Evolutionary conservation across 1,140 invertebrate genomes (phyloP).

Genomic region (Drosophila eugracilis): DNA sequence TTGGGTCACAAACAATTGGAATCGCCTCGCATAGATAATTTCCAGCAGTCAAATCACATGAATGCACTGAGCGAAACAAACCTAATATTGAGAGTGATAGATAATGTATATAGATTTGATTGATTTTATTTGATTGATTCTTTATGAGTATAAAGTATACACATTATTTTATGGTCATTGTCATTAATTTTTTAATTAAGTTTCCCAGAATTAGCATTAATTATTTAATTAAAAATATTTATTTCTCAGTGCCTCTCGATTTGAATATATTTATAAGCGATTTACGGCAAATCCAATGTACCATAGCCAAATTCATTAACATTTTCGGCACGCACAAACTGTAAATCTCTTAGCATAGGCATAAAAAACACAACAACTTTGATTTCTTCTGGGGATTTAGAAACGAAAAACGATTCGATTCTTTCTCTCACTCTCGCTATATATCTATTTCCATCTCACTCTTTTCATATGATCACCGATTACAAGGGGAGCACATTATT

Average conservation of each 20-base stretch:
- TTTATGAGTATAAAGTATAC: too few relatives aligned
- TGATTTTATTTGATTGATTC: background rate
- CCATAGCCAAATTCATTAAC: slow-evolving; percentile 79
- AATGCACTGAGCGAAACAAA: slow-evolving; percentile 14
- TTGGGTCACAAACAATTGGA: slow-evolving; percentile 75
- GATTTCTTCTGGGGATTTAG: slow-evolving; percentile 3
- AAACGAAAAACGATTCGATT: slow-evolving; percentile 4
- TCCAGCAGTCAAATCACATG: slow-evolving; percentile 51
- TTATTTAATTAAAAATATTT: too few relatives aligned
- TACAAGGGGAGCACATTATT: slow-evolving; percentile 10
- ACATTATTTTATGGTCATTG: too few relatives aligned
- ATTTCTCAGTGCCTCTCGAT: slow-evolving; percentile 23
- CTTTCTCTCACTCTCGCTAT: background rate
- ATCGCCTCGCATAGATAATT: slow-evolving; percentile 72
- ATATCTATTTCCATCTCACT: background rate
- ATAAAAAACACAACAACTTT: slow-evolving; percentile 44
- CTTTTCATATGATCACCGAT: slow-evolving; percentile 17
- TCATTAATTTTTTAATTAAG: too few relatives aligned
- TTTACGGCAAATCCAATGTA: slow-evolving; percentile 69
- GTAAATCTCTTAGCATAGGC: slow-evolving; percentile 80
- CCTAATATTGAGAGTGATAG: too few relatives aligned
- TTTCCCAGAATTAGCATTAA: too few relatives aligned
- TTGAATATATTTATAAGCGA: slow-evolving; percentile 58
- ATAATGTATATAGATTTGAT: too few relatives aligned
- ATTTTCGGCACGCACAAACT: slow-evolving; percentile 82